phyloP scores from a whole-genome alignment of 1,140 invertebrate species.

The Microplitis demolitor region DNA sequence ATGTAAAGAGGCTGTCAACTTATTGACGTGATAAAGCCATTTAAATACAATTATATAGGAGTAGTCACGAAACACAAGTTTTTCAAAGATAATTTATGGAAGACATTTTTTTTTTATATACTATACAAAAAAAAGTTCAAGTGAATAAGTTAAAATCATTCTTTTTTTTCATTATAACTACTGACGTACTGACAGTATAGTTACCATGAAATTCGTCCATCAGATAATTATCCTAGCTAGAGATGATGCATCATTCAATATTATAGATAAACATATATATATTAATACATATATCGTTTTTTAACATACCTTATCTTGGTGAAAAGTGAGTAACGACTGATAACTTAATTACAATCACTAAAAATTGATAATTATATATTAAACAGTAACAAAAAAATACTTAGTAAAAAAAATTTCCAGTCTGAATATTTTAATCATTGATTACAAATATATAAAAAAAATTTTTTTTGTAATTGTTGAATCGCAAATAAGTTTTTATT shows the following conservation, averaged over 20 bases:
- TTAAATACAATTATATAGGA: conserved; percentile 14
- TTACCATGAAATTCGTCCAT: too few relatives aligned
- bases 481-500: too few relatives aligned
- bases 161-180: not conserved
- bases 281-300: too few relatives aligned
- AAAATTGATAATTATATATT: too few relatives aligned
- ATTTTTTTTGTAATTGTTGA: not conserved
- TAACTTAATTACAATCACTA: too few relatives aligned
- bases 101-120: not conserved
- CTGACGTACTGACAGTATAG: too few relatives aligned
- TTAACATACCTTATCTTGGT: too few relatives aligned
- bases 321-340: too few relatives aligned
- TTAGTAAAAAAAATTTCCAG: not conserved
- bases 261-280: too few relatives aligned
- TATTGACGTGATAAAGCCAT: conserved; percentile 1
- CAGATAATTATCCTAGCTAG: too few relatives aligned
- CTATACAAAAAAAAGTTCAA: not conserved
- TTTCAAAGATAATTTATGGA: not conserved
- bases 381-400: not conserved
- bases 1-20: not conserved
- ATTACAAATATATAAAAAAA: too few relatives aligned
- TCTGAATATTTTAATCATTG: not conserved
- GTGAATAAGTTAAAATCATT: not conserved
- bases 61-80: not conserved
- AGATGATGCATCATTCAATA: too few relatives aligned